These are phyloP conservation scores for Strigops habroptila DNA, from an alignment of 2,113 vertebrate genomes.

Conservation along the genomic window DNA sequence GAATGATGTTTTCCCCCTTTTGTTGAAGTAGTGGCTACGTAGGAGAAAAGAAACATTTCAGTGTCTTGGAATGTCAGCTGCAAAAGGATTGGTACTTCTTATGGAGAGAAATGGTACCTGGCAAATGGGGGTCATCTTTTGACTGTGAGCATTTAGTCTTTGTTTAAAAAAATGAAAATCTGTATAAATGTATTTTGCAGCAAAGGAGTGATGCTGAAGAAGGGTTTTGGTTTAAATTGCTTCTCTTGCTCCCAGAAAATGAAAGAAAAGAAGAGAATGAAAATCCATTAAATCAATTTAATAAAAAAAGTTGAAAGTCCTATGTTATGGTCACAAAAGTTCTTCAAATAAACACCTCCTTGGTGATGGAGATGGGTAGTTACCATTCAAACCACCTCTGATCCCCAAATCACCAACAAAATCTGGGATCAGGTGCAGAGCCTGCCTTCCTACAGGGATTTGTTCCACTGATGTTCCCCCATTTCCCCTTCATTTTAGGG, in stretches of 20 bases:
- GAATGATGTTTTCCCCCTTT: background rate
- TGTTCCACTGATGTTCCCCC: background rate
- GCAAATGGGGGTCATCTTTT: background rate
- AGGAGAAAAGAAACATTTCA: background rate
- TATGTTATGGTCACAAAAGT: background rate
- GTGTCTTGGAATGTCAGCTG: constrained; percentile 7
- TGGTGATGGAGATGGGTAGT: background rate
- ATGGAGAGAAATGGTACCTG: background rate
- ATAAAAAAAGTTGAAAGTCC: constrained; percentile 2
- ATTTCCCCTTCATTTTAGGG: background rate
- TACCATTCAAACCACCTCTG: background rate
- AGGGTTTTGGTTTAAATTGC: background rate
- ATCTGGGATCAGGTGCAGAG: background rate
- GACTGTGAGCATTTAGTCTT: background rate
- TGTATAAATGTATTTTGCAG: background rate
- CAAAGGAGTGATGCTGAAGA: background rate
- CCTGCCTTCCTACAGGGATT: background rate
- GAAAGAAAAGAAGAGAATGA: background rate
- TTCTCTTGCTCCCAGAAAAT: background rate
- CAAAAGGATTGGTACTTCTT: background rate
- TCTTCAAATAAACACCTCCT: background rate
- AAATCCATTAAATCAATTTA: background rate
- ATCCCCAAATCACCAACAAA: background rate
- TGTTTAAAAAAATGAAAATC: background rate
- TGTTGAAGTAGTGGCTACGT: background rate